Percentiles rank a stretch among this genome's conserved stretches.
phyloP scores from a whole-genome alignment of 2,797 vertebrate species.

The Atherinosoma microstoma region DNA sequence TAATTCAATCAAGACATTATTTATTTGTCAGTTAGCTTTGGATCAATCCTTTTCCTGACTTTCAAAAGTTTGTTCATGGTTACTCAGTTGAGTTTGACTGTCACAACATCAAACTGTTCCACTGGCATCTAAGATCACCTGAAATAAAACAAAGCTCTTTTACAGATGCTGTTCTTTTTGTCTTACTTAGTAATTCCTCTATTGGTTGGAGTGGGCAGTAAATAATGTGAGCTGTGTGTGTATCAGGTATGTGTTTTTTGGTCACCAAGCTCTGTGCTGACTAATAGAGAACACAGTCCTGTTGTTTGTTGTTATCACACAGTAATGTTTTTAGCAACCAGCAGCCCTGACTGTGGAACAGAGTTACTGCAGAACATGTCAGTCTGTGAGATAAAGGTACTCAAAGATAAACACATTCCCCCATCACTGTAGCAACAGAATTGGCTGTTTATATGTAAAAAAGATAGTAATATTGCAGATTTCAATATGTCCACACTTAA shows the following conservation, averaged over 20 bases:
- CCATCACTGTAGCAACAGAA: background rate
- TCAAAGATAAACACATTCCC: background rate
- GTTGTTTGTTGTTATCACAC: conserved; percentile 39
- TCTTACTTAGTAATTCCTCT: no score
- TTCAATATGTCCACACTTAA: background rate
- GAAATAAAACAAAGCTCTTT: conserved; percentile 12
- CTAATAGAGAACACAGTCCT: conserved; percentile 38
- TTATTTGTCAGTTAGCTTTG: background rate
- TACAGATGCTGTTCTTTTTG: no score
- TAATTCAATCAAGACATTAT: background rate
- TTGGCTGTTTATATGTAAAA: no score
- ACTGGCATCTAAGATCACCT: background rate
- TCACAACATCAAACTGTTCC: conserved; percentile 14
- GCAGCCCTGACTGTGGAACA: background rate
- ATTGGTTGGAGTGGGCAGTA: background rate
- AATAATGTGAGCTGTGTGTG: background rate
- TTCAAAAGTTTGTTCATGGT: background rate
- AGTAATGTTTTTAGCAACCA: conserved; percentile 43
- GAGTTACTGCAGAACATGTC: background rate
- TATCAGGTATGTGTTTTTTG: background rate
- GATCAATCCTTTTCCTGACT: background rate
- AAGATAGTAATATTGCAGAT: no score
- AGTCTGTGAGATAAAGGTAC: background rate
- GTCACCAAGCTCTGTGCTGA: conserved; percentile 3
- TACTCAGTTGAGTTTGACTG: conserved; percentile 19